These are phyloP conservation scores for Amazona ochrocephala DNA, from an alignment of 2,797 vertebrate species.

Conservation along the genomic window DNA sequence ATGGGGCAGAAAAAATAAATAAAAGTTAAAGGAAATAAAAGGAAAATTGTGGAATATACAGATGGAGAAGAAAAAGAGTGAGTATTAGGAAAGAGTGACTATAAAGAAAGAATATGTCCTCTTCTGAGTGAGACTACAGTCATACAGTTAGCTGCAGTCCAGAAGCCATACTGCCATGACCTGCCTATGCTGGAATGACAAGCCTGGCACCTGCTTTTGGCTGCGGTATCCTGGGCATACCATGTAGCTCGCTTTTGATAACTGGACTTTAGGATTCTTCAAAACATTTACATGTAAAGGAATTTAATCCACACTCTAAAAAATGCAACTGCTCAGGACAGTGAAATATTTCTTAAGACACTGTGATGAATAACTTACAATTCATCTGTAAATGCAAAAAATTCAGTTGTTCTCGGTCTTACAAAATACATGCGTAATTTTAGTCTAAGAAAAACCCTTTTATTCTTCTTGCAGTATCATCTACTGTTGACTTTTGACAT, in stretches of 20 bases:
- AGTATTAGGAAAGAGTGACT: background rate
- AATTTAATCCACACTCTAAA: background rate
- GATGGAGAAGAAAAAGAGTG: background rate
- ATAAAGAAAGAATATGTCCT: background rate
- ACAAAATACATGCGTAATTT: background rate
- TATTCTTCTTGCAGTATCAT: background rate
- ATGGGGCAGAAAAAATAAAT: background rate
- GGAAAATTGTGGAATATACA: background rate
- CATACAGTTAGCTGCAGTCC: background rate
- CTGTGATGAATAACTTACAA: background rate
- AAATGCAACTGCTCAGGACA: background rate
- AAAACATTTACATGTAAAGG: background rate
- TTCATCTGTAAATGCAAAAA: background rate
- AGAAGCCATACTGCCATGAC: background rate
- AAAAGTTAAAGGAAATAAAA: background rate
- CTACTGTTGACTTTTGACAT: background rate
- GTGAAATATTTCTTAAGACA: background rate
- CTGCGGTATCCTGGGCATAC: background rate
- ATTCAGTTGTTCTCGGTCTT: fast-evolving
- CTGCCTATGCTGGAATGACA: background rate
- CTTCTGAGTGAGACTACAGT: background rate
- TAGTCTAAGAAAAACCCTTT: background rate
- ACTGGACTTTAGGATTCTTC: background rate
- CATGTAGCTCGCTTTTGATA: background rate
- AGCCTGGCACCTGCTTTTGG: background rate